Conservation (phyloP, 2,113 vertebrate genomes). For the Albula goreensis region DNA sequence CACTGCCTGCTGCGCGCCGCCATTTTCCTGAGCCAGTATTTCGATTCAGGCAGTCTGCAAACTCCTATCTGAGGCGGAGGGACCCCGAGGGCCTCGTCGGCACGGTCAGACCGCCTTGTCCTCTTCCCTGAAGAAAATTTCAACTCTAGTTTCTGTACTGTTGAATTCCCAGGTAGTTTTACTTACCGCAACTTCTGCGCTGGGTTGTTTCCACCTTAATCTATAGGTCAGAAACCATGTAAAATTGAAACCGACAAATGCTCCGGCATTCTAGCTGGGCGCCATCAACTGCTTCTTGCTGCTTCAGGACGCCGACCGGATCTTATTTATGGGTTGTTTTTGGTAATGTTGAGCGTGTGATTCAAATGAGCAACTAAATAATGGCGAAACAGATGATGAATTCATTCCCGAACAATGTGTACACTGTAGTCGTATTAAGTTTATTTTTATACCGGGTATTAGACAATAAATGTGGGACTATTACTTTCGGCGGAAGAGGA, state of each 20-base stretch:
- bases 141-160: slow-evolving; percentile 22
- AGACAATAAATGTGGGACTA: slow-evolving; percentile 52
- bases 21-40: slow-evolving; percentile 64
- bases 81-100: slow-evolving; percentile 74
- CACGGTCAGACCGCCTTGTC: slow-evolving; percentile 63
- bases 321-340: slow-evolving; percentile 65
- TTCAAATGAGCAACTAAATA: neutral
- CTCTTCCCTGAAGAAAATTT: slow-evolving; percentile 65
- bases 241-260: slow-evolving; percentile 57
- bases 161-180: slow-evolving; percentile 40
- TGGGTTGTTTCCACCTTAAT: slow-evolving; percentile 32
- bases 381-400: neutral
- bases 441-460: slow-evolving; percentile 4
- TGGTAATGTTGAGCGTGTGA: neutral
- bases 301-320: slow-evolving; percentile 65
- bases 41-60: slow-evolving; percentile 74
- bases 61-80: slow-evolving; percentile 65
- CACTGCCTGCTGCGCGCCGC: slow-evolving; percentile 73
- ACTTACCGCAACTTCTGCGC: slow-evolving; percentile 62
- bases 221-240: slow-evolving; percentile 42
- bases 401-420: neutral
- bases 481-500: slow-evolving; percentile 60
- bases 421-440: neutral
- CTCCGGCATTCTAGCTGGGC: slow-evolving; percentile 76
- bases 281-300: slow-evolving; percentile 72